phyloP scores from a whole-genome alignment of 1,140 invertebrate genomes.

The Hyles vespertilio region DNA sequence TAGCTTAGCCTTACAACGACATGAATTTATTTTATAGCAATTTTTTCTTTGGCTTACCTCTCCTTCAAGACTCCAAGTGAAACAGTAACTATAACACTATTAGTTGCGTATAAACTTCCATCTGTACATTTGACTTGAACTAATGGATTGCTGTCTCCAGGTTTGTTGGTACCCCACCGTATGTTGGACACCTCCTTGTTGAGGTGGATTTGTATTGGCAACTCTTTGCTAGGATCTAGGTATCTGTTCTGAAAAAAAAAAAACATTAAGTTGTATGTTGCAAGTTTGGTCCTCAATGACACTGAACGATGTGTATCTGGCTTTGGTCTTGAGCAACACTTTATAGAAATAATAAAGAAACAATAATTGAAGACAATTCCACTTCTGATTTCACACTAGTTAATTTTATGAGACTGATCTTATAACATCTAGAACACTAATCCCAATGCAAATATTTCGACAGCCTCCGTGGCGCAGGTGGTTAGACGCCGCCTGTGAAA shows the following conservation, averaged over 20 bases:
- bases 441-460: no score
- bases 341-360: no score
- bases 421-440: no score
- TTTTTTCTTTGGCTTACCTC: constrained; percentile 33
- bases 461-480: no score
- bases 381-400: no score
- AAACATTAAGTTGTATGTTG: not conserved
- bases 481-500: no score
- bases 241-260: constrained; percentile 53
- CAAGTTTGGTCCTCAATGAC: no score
- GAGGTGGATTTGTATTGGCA: constrained; percentile 55
- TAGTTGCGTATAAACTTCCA: constrained; percentile 76
- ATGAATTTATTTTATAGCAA: not conserved
- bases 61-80: constrained; percentile 84
- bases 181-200: constrained; percentile 68
- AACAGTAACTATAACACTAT: constrained; percentile 82
- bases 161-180: constrained; percentile 49
- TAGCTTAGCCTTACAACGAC: no score
- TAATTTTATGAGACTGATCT: no score
- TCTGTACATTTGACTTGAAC: constrained; percentile 77
- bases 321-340: no score
- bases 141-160: constrained; percentile 37
- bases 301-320: no score
- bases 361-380: no score
- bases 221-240: constrained; percentile 53